Base-by-base conservation (phyloP, 2,888 invertebrate species). In the Pollenia amentaria region DNA sequence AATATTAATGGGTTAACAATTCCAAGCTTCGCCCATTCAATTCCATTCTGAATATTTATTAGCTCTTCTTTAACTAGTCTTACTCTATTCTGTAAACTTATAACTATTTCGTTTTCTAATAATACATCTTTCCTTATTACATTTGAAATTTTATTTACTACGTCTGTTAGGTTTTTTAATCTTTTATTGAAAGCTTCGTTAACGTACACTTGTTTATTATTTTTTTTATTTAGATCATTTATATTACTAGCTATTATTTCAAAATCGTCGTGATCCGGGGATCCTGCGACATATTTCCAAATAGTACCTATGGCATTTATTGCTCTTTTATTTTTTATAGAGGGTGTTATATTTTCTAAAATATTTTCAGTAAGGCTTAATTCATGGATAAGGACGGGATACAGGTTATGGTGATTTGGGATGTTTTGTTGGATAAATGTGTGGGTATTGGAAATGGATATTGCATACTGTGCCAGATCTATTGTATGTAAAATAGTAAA, bases 81-180 rank as follows among this genome's bases (percentile, higher is more conserved):
- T 53, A 85, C 64, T 76, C 80, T 79, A 48, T 75, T 80, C 55
- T 80, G 67, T 60, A 80, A 67, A 38, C 60, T 78, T 18, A 84
- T 70, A 18, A 84, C 55, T 21, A 78, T 78, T 55, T 78, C 64
- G 14, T 81, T 81, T 81, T 73, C 53, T 53, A 80, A 42, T 29
- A 44, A 53, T n/a, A 72, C 72, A 70, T 80, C 18, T 12, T 72
- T 80, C 51, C 60, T 80, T 60, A 62, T 11, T 14, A 38, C 38
- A 53, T 69, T 38, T 69, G 48, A 48, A 1, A 51, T 38, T 69
- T 29, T 48, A 51, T 69, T 69, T 29, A 69, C 7, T 14, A 51
- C n/a, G 14, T 51, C 53, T 11, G 72, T 80, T 12, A 80, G 16
- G 40, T 80, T 80, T 18, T 72, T 79, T 78, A 78, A 10, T 60